Percentiles rank a stretch among this genome's conserved stretches.
phyloP scores from a whole-genome alignment of 2,113 vertebrate species.

The Cololabis saira region DNA sequence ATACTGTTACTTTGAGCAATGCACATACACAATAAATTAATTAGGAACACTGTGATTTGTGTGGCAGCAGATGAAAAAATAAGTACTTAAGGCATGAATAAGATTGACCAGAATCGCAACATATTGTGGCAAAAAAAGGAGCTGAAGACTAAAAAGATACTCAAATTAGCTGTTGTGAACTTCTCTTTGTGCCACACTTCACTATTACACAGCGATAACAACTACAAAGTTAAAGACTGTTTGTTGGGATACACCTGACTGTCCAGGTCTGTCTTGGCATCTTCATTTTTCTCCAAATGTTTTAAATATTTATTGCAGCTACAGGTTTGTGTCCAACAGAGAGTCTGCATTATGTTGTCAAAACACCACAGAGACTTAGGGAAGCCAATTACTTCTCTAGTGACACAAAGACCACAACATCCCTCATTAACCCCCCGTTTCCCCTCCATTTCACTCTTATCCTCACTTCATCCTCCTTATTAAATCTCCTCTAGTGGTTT shows the following conservation, averaged over 20 bases:
- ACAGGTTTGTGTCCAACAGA: not conserved
- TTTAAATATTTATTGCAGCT: constrained; percentile 14
- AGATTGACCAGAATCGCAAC: constrained; percentile 24
- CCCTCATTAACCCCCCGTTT: constrained; percentile 49
- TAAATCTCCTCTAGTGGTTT: constrained; percentile 53
- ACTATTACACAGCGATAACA: constrained; percentile 2
- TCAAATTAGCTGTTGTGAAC: not conserved
- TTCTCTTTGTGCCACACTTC: constrained; percentile 1
- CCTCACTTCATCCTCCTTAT: constrained; percentile 29
- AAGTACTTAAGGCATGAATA: not conserved
- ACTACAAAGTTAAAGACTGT: not conserved
- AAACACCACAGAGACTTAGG: constrained; percentile 39
- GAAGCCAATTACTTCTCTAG: constrained; percentile 51
- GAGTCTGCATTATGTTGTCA: constrained; percentile 26
- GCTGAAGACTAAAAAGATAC: not conserved
- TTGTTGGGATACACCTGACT: not conserved
- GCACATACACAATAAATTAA: no score
- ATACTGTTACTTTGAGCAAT: no score
- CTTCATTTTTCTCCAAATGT: not conserved
- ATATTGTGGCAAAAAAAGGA: not conserved
- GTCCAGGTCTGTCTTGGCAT: no score
- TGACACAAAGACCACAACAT: constrained; percentile 41
- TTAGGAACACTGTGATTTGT: not conserved
- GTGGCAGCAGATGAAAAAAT: constrained; percentile 27
- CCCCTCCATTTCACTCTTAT: constrained; percentile 36